phyloP scores from a whole-genome alignment of 2,888 invertebrate species.

The Beris chalybata region DNA sequence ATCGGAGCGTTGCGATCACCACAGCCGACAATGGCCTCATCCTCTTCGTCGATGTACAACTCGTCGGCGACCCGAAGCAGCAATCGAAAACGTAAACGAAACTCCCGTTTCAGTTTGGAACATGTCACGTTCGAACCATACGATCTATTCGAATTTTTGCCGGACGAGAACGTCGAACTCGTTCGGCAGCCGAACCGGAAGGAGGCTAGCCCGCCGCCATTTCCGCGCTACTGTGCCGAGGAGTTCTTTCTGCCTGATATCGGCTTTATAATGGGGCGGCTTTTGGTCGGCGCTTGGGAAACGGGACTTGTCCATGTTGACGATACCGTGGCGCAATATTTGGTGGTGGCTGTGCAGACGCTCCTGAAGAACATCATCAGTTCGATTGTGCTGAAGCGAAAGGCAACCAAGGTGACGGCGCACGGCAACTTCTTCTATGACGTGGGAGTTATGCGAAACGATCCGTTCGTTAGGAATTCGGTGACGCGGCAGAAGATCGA shows the following conservation, averaged over 20 bases:
- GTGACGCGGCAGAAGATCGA: conserved; percentile 66
- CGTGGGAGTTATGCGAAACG: conserved; percentile 75
- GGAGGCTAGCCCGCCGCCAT: conserved; percentile 42
- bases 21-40: conserved; percentile 35
- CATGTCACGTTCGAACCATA: conserved; percentile 64
- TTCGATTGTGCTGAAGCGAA: conserved; percentile 76
- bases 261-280: conserved; percentile 77
- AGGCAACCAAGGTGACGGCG: conserved; percentile 71
- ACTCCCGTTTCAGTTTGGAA: conserved; percentile 58
- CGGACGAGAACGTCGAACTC: conserved; percentile 55
- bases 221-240: conserved; percentile 64
- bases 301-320: conserved; percentile 82
- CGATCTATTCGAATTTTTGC: conserved; percentile 64
- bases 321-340: conserved; percentile 78
- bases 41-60: conserved; percentile 39
- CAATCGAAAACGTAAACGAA: conserved; percentile 59
- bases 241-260: conserved; percentile 84
- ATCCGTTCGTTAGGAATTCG: conserved; percentile 79
- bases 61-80: conserved; percentile 42
- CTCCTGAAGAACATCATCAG: conserved; percentile 82
- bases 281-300: conserved; percentile 88
- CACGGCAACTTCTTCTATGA: conserved; percentile 77
- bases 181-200: conserved; percentile 45
- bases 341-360: conserved; percentile 77
- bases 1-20: conserved; percentile 57